A percentile compares a stretch with the other conserved stretches of the same genome.
These are phyloP conservation scores for Caenorhabditis briggsae DNA, from an alignment of 1,140 invertebrate species.

Conservation along the genomic window DNA sequence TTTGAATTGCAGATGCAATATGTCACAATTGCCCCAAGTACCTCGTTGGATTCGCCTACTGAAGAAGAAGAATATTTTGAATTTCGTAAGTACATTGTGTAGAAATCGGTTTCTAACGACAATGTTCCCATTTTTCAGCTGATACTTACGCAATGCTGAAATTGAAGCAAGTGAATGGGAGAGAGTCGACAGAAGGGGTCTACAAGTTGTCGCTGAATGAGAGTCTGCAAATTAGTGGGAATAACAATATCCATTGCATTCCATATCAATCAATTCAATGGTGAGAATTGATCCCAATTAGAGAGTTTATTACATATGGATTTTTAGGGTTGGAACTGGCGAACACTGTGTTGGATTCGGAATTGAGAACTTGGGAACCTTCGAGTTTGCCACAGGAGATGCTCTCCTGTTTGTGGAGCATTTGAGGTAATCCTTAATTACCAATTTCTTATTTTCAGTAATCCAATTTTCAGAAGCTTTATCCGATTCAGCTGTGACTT, in stretches of 20 bases:
- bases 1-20: conserved; percentile 58
- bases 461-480: conserved; percentile 40
- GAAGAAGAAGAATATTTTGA: conserved; percentile 52
- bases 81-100: conserved; percentile 30
- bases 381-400: conserved; percentile 45
- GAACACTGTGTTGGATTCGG: conserved; percentile 57
- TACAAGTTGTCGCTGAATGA: conserved; percentile 19
- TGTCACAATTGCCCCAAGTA: conserved; percentile 56
- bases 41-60: conserved; percentile 37
- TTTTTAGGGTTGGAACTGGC: conserved; percentile 54
- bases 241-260: background rate
- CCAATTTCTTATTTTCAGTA: background rate
- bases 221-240: background rate
- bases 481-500: conserved; percentile 57
- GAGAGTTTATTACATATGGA: background rate
- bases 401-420: conserved; percentile 45
- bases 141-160: conserved; percentile 50
- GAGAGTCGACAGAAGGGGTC: conserved; percentile 47
- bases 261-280: conserved; percentile 30
- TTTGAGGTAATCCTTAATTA: conserved; percentile 33
- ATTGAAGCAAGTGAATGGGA: conserved; percentile 37
- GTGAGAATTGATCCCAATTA: background rate
- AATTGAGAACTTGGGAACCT: conserved; percentile 32
- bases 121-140: conserved; percentile 9
- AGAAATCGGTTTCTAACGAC: background rate